Evolutionary conservation across 2,888 invertebrate species (phyloP), one percentile per base, ranked within the genome.

Genomic region (Sympetrum striolatum): DNA sequence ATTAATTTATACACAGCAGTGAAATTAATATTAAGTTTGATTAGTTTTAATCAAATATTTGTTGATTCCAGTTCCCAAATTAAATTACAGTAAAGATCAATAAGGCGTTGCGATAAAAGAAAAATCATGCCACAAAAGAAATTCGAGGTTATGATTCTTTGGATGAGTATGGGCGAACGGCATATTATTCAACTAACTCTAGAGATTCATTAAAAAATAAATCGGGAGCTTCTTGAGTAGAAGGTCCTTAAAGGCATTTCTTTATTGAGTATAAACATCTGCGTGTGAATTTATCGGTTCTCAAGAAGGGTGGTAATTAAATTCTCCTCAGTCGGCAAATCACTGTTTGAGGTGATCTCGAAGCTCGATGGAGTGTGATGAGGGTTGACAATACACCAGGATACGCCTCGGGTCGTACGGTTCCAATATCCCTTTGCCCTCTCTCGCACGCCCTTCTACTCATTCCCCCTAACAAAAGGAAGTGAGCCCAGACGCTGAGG

Each of bases 321-420:
- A 60, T 82, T 82, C 58, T 82, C 82, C 82, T 35, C 58, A 35
- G 82, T 58, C 82, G 31, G 18, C 58, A 60, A 82, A 82, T 86
- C 86, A 39, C 60, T n/a, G 60, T 25, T 37, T 60, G 86, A 60
- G 31, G 64, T 10, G 60, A n/a, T 39, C 44, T 48, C 15, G 53
- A 31, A 35, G 6, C n/a, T 48, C n/a, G 12, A 37, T 37, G 58
- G 58, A 31, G 58, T 35, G 82, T 22, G n/a, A 64, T 22, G 18
- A 31, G 18, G 39, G 86, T 31, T 37, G 58, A 60, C 35, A 86
- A 60, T 44, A 48, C 37, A 48, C 44, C 48, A 81, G 48, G 39
- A 81, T 80, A 81, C 31, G 25, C 58, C 31, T 35, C 18, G 3
- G 25, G 37, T 37, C 58, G 31, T 58, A 25, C 25, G n/a, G 4